A percentile compares a stretch with the other conserved stretches of the same genome.
phyloP scores from a whole-genome alignment of 1,140 invertebrate species.

The Caerostris extrusa region DNA sequence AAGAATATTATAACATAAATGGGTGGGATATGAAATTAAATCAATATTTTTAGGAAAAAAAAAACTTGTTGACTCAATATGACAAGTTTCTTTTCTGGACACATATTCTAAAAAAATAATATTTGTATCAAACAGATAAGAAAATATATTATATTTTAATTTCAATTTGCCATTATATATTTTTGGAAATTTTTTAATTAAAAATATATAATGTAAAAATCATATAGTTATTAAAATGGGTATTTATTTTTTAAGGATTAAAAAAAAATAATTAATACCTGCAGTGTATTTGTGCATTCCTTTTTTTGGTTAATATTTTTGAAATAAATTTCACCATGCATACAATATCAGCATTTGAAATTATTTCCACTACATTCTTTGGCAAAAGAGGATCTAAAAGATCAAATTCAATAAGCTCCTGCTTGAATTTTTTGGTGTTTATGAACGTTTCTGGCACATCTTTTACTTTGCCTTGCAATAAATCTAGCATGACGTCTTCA shows the following conservation, averaged over 20 bases:
- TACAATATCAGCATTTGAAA: slow-evolving; percentile 59
- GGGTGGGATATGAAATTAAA: too few species aligned
- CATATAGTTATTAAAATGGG: too few species aligned
- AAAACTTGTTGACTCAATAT: too few species aligned
- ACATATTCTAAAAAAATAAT: too few species aligned
- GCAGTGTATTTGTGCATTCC: neutral
- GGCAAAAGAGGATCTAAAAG: neutral
- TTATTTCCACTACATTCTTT: neutral
- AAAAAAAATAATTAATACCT: slow-evolving; percentile 18
- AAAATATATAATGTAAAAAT: too few species aligned
- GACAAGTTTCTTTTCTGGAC: too few species aligned
- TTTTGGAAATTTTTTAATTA: too few species aligned
- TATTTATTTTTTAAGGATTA: neutral
- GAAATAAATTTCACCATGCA: slow-evolving; percentile 70
- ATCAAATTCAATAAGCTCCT: slow-evolving; percentile 16
- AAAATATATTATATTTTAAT: too few species aligned
- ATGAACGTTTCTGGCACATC: slow-evolving; percentile 33
- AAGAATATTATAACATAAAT: too few species aligned
- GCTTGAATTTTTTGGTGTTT: slow-evolving; percentile 7
- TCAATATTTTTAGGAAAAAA: too few species aligned
- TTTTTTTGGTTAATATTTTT: slow-evolving; percentile 1
- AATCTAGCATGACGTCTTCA: neutral
- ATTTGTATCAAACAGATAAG: too few species aligned
- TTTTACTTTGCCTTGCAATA: slow-evolving; percentile 37
- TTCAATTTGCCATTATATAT: too few species aligned